phyloP scores from a whole-genome alignment of 2,113 vertebrate genomes.

The Azemiops feae region DNA sequence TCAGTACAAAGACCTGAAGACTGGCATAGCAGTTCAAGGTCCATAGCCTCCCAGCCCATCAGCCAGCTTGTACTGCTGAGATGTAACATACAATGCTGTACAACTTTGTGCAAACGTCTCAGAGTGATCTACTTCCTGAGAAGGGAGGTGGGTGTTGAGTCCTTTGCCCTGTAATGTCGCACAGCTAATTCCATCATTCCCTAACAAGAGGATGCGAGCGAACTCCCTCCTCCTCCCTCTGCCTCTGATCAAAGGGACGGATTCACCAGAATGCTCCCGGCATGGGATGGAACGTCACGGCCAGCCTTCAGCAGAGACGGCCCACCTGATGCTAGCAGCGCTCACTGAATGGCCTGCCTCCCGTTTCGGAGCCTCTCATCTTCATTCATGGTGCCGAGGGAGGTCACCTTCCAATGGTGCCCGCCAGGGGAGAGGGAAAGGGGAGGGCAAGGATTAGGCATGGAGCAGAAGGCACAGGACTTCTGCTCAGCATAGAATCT shows the following conservation, averaged over 20 bases:
- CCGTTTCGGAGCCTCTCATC: slow-evolving; percentile 51
- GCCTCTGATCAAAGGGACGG: slow-evolving; percentile 51
- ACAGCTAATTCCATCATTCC: neutral
- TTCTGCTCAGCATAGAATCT: neutral
- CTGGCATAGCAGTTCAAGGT: neutral
- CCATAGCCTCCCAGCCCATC: neutral
- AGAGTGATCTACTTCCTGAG: neutral
- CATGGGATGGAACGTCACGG: slow-evolving; percentile 57
- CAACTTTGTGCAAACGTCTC: neutral
- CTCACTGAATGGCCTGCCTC: neutral
- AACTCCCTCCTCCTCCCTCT: slow-evolving; percentile 71
- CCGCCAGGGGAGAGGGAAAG: neutral
- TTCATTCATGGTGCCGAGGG: neutral
- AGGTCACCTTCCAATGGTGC: slow-evolving; percentile 36
- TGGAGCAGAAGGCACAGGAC: neutral
- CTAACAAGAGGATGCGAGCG: accelerated
- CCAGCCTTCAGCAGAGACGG: accelerated
- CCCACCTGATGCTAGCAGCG: accelerated
- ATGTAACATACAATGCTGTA: neutral
- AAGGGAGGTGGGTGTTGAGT: neutral
- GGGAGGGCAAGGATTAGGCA: neutral
- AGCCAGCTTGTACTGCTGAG: neutral
- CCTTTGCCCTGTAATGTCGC: neutral
- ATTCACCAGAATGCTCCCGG: slow-evolving; percentile 78
- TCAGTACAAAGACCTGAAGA: neutral